phyloP scores from a whole-genome alignment of 2,888 invertebrate genomes.

The Pteria penguin region DNA sequence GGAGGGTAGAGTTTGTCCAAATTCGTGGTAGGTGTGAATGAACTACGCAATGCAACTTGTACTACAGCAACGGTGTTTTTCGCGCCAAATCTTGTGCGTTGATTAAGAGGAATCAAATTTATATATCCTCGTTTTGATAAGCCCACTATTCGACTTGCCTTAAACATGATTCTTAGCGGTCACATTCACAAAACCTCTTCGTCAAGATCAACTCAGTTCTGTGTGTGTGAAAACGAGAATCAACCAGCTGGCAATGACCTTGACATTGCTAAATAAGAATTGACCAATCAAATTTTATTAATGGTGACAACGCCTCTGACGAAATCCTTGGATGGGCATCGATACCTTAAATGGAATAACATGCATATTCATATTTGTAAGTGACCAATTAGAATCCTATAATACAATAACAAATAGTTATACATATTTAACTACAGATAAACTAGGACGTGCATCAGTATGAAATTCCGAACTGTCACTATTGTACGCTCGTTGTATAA shows the following conservation, averaged over 20 bases:
- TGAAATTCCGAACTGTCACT: no score
- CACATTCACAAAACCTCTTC: no score
- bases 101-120: background rate
- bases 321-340: constrained; percentile 25
- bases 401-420: no score
- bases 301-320: background rate
- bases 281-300: background rate
- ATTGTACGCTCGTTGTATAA: no score
- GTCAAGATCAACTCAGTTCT: background rate
- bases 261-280: background rate
- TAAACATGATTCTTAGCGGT: constrained; percentile 9
- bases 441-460: no score
- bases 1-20: constrained; percentile 63
- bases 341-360: constrained; percentile 16
- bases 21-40: background rate
- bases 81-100: background rate
- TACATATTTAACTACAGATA: no score
- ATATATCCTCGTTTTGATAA: background rate
- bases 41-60: background rate
- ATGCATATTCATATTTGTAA: constrained; percentile 1
- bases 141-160: background rate
- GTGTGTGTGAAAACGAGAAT: constrained; percentile 3
- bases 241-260: background rate
- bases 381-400: background rate
- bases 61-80: background rate